These are phyloP conservation scores for Nyctalus aviator DNA, from an alignment of 2,797 vertebrate species.

Conservation along the genomic window DNA sequence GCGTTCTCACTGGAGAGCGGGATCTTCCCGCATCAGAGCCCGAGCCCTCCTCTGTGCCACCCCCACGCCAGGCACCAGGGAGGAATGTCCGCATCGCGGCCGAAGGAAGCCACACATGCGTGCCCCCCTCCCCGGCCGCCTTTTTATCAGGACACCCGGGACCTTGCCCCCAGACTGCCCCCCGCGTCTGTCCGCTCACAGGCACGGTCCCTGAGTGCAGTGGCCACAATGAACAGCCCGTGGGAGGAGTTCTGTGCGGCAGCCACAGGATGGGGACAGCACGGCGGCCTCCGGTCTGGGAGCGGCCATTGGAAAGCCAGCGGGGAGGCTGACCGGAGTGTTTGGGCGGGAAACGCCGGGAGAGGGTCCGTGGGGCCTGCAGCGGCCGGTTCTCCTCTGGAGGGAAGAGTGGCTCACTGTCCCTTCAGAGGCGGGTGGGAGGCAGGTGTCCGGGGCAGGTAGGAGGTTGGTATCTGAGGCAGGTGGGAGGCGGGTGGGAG, in stretches of 20 bases:
- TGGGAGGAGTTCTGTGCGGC: constrained; percentile 59
- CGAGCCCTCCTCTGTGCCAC: constrained; percentile 26
- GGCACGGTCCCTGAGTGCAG: constrained; percentile 46
- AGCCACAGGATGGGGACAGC: constrained; percentile 70
- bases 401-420: background rate
- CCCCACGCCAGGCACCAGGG: background rate
- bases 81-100: background rate
- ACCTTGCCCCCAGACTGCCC: background rate
- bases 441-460: too few relatives aligned
- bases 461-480: too few relatives aligned
- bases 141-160: background rate
- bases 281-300: constrained; percentile 49
- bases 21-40: constrained; percentile 2
- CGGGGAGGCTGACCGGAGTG: constrained; percentile 57
- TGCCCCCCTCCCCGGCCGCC: background rate
- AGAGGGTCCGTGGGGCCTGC: constrained; percentile 48
- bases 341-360: constrained; percentile 48
- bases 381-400: background rate
- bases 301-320: constrained; percentile 73
- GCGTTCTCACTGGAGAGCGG: constrained; percentile 23
- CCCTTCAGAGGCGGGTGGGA: too few relatives aligned
- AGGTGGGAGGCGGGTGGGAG: background rate
- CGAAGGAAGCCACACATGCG: background rate
- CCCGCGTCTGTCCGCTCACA: constrained; percentile 48
- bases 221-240: constrained; percentile 69